Evolutionary conservation across 2,797 vertebrate species (phyloP), one percentile per base, ranked within the genome.

Genomic region (Oreochromis grahami): DNA sequence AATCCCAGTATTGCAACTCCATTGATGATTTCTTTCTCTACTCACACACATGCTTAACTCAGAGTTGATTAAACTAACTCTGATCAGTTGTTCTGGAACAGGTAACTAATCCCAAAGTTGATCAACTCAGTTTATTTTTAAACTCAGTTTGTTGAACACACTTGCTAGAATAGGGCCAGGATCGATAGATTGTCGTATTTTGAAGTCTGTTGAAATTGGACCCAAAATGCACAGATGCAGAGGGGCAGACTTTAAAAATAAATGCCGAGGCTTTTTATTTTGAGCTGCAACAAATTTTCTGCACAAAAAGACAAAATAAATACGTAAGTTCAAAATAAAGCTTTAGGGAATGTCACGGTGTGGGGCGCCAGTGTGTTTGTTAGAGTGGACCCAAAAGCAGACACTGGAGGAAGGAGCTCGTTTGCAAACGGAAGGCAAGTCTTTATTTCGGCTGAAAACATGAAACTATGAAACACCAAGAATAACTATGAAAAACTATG

Each of bases 121-220:
- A 58, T 58, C 55, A 58, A 58, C 17, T 58, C 26, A 32, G 5
- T 58, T 58, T 26, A 55, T 56, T 26, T 56, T 58, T 34, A 34
- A 34, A 58, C 56, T 58, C 15, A 19, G 56, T 11, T 60, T 60
- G 56, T 60, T 34, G 56, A 34, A 60, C 56, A 34, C 9, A 36
- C 6, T 36, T 60, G 14, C 56, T 17, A 1, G 56, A 60, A 60
- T 3, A n/a, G 58, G 32, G 1, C 58, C 17, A 36, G 17, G 17
- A 1, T 36, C n/a, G 52, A 19, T 34, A 2, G 17, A 9, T 63
- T 0, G 10, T 17, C 2, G 1, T 63, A 36, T 63, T 63, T 63
- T 63, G 32, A 17, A 63, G 32, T 0, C 11, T 63, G 58, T n/a
- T 63, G 32, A 63, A 63, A 63, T 63, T 34, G 5, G 11, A 34